A percentile compares a stretch with the other conserved stretches of the same genome.
These are phyloP conservation scores for Apodemia hepburni DNA, from an alignment of 2,888 invertebrate species.

Conservation along the genomic window DNA sequence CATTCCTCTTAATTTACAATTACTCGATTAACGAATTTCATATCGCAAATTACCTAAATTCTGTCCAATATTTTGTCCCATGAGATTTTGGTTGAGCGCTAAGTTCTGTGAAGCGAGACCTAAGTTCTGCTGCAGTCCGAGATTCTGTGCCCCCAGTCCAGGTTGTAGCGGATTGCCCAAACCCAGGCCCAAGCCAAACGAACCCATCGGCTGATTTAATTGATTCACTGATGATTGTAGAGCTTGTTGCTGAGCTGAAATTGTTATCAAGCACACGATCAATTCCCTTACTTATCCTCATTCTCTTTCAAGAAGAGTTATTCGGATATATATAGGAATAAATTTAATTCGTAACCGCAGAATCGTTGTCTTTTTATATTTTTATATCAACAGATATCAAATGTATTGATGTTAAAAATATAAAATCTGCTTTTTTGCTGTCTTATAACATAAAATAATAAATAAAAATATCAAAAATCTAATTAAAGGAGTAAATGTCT, in stretches of 20 bases:
- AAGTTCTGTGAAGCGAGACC: slow-evolving; percentile 47
- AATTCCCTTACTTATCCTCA: no score
- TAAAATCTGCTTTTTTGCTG: no score
- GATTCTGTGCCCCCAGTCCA: slow-evolving; percentile 36
- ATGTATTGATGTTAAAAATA: no score
- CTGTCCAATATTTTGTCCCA: slow-evolving; percentile 60
- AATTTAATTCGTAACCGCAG: no score
- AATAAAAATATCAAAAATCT: no score
- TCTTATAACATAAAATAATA: no score
- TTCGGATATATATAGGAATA: no score
- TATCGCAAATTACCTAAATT: slow-evolving; percentile 47
- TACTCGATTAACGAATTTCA: neutral
- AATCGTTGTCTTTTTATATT: no score
- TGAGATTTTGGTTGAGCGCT: slow-evolving; percentile 59
- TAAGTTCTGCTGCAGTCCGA: slow-evolving; percentile 48
- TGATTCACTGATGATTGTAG: slow-evolving; percentile 52
- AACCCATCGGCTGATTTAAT: slow-evolving; percentile 47
- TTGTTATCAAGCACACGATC: neutral
- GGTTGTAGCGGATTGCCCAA: slow-evolving; percentile 42
- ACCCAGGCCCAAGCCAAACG: slow-evolving; percentile 53
- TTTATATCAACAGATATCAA: no score
- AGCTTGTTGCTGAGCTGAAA: slow-evolving; percentile 60
- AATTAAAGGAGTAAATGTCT: no score
- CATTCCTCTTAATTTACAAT: neutral
- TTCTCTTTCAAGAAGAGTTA: no score